Evolutionary conservation across 2,113 vertebrate species (phyloP).

Genomic region (Muntiacus reevesi): DNA sequence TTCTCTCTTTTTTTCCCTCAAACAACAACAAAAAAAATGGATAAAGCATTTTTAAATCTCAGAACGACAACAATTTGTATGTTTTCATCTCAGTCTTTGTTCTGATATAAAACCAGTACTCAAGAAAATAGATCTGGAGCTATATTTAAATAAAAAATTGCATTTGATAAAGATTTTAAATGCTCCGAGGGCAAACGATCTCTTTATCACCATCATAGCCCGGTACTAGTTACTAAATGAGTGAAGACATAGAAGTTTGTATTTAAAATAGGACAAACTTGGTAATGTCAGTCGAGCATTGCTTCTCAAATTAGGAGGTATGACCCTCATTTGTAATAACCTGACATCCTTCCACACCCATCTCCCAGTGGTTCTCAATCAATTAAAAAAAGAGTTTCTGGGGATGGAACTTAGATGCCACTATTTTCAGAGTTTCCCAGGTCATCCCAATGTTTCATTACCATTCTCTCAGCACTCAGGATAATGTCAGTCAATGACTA

Average conservation of each 20-base stretch:
- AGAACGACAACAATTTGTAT: neutral
- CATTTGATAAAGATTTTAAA: neutral
- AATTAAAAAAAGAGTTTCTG: neutral
- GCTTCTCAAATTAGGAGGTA: neutral
- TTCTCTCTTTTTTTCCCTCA: neutral
- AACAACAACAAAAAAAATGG: neutral
- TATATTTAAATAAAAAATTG: neutral
- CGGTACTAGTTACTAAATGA: neutral
- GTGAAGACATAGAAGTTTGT: neutral
- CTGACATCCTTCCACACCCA: neutral
- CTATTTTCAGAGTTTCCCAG: neutral
- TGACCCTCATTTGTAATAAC: too few species aligned
- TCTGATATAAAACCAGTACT: neutral
- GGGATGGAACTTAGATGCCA: too few species aligned
- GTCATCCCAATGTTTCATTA: rapidly evolving
- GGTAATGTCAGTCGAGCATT: neutral
- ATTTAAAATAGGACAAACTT: neutral
- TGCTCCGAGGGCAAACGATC: neutral
- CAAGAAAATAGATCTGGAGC: neutral
- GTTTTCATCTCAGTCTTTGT: neutral
- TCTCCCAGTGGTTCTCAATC: neutral
- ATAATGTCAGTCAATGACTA: neutral
- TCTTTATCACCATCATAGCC: rapidly evolving
- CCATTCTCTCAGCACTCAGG: neutral
- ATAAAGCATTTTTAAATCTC: neutral